Evolutionary conservation across 2,888 invertebrate genomes (phyloP).

Genomic region (Tupiocoris notatus): DNA sequence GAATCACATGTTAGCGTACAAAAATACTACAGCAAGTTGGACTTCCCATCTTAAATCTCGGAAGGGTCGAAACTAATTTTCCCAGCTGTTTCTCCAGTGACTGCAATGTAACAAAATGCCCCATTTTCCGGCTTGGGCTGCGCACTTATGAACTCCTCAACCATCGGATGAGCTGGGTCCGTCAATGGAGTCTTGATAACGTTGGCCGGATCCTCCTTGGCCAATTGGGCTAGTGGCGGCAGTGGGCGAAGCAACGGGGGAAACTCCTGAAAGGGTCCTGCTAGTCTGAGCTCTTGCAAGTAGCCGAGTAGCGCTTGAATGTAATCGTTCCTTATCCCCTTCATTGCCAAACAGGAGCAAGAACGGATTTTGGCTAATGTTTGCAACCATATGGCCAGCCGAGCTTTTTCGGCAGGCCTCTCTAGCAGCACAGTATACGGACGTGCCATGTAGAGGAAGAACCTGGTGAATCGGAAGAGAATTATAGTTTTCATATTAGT

Average conservation of each 20-base stretch:
- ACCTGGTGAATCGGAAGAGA: too few species aligned
- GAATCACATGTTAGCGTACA: too few species aligned
- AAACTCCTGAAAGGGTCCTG: slow-evolving; percentile 28
- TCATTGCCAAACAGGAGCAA: slow-evolving; percentile 56
- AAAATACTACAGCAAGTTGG: too few species aligned
- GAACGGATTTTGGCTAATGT: slow-evolving; percentile 57
- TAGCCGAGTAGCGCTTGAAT: slow-evolving; percentile 58
- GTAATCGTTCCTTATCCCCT: slow-evolving; percentile 60
- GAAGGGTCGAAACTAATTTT: too few species aligned
- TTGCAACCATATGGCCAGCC: slow-evolving; percentile 57
- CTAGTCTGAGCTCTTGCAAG: slow-evolving; percentile 31
- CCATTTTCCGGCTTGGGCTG: slow-evolving; percentile 59
- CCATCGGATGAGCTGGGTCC: slow-evolving; percentile 57
- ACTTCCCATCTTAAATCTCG: too few species aligned
- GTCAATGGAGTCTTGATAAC: slow-evolving; percentile 52
- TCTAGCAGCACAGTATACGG: slow-evolving; percentile 56
- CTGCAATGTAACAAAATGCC: slow-evolving; percentile 60
- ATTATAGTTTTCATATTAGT: too few species aligned
- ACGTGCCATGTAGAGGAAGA: slow-evolving; percentile 55
- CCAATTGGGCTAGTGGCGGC: slow-evolving; percentile 49
- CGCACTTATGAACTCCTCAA: slow-evolving; percentile 56
- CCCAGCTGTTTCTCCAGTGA: slow-evolving; percentile 56
- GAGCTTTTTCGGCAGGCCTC: slow-evolving; percentile 55
- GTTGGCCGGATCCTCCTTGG: slow-evolving; percentile 50
- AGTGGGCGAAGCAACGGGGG: slow-evolving; percentile 32